Base-by-base conservation (phyloP, 1,140 invertebrate genomes). In the Meloidogyne exigua region DNA sequence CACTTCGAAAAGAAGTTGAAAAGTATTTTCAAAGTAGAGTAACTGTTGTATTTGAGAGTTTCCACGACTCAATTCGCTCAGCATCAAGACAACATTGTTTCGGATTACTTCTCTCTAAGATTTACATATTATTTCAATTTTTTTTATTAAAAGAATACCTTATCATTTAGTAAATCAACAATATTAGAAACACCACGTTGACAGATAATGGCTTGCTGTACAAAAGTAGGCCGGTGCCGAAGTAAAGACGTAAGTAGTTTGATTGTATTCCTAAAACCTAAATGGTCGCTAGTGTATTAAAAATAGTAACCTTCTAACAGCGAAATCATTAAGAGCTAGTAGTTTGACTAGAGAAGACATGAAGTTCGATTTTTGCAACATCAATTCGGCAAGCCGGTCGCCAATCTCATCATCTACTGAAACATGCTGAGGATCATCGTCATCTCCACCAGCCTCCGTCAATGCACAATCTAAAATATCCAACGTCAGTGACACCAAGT, bases 1-100 rank as follows among this genome's bases (percentile, higher is more conserved):
- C 39, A 99, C 95, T 86, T 95, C 93, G 82, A 98, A 93, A 49
- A 99, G 90, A 80, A 93, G 91, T 89, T 98, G 95, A 88, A 98
- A 99, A 0, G 94, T 95, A 90, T 97, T 98, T 89, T 99, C 95
- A 90, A 98, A 99, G 0, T 95, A 96, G 5, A 99, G 95, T 84
- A 99, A 98, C 89, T 99, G 99, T 88, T 99, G 97, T 82, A 99
- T 95, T 88, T 97, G 97, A 0, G 94, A 93, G 90, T 99, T 98
- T 9, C 92, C 92, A 89, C 95, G 95, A 0, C 95, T 98, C 68
- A 99, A 89, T 86, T 95, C 92, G 79, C 93, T 94, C 0, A 99
- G 89, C n/a, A 99, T 89, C 7, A 99, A 88, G 15, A 99, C 89
- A 1, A 94, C 91, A 90, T 98, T 94, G 89, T 99, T 99, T 77